These are phyloP conservation scores for Ophraella communa DNA, from an alignment of 2,888 invertebrate genomes.

Conservation along the genomic window DNA sequence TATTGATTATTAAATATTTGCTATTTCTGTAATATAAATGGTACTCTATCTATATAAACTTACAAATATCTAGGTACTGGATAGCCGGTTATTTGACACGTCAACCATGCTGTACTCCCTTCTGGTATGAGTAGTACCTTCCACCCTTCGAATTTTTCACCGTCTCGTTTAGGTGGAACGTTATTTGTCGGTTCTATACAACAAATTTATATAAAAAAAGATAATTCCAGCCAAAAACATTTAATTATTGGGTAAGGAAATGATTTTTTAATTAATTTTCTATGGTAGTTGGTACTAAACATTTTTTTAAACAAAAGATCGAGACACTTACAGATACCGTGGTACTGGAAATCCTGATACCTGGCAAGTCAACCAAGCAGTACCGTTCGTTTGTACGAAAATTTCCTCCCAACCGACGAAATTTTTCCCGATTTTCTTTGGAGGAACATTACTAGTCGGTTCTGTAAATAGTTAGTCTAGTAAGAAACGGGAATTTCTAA, in stretches of 20 bases:
- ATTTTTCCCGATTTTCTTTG: constrained; percentile 67
- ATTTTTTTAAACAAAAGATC: too few species aligned
- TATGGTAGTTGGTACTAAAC: too few species aligned
- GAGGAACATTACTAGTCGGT: constrained; percentile 69
- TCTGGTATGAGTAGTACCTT: constrained; percentile 64
- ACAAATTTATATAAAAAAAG: constrained; percentile 68
- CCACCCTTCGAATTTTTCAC: constrained; percentile 66
- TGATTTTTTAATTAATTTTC: too few species aligned
- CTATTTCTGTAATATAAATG: too few species aligned
- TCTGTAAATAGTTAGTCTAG: constrained; percentile 42
- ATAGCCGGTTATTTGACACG: constrained; percentile 67
- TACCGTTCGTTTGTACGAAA: constrained; percentile 61
- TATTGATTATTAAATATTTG: too few species aligned
- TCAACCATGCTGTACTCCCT: constrained; percentile 66
- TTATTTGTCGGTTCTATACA: constrained; percentile 66
- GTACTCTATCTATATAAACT: too few species aligned
- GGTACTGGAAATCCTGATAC: constrained; percentile 64
- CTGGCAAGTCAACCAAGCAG: constrained; percentile 70
- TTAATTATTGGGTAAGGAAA: not conserved
- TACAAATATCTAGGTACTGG: constrained; percentile 61
- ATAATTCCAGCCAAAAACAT: not conserved
- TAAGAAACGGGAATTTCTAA: not conserved
- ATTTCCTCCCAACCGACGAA: constrained; percentile 67
- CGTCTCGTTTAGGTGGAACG: constrained; percentile 68
- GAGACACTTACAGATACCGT: constrained; percentile 60